Conservation (phyloP, 35 echinoderm and acorn worm species). For the Nesometra sesokonis region DNA sequence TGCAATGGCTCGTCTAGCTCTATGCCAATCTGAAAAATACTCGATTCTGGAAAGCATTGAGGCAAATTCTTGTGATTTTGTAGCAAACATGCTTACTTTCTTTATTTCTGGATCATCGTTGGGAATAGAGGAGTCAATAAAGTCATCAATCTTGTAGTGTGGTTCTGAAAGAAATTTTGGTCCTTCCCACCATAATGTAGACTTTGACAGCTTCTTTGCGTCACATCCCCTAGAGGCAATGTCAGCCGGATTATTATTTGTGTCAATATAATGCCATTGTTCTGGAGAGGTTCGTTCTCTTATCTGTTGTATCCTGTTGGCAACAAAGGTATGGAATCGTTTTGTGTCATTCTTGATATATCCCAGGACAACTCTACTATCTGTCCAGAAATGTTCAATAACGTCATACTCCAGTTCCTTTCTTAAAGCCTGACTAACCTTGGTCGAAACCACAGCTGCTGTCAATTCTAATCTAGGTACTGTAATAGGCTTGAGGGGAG, state of each 20-base stretch:
- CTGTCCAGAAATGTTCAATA: conserved; percentile 33
- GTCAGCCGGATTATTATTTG: conserved; percentile 33
- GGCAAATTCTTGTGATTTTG: neutral
- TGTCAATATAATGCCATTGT: conserved; percentile 14
- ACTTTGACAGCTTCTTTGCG: conserved; percentile 12
- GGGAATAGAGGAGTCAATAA: neutral
- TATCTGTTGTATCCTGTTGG: conserved; percentile 20
- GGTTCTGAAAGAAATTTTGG: conserved; percentile 30
- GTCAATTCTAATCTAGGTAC: conserved; percentile 9
- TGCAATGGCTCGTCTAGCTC: neutral
- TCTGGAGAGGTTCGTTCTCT: neutral
- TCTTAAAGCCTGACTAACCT: conserved; percentile 6
- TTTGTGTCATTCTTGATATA: conserved; percentile 41
- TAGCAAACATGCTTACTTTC: neutral
- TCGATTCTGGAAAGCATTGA: neutral
- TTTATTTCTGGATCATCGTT: conserved; percentile 37
- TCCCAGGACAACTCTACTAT: conserved; percentile 32
- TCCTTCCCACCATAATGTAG: conserved; percentile 35
- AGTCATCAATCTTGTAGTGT: neutral
- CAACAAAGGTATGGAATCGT: conserved; percentile 24
- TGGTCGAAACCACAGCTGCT: conserved; percentile 26
- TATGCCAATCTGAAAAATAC: neutral
- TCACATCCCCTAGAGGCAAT: neutral
- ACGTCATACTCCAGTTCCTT: conserved; percentile 24
- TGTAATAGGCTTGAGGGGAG: neutral